Evolutionary conservation across 2,113 vertebrate species (phyloP), one percentile per base, ranked within the genome.

Genomic region (Octodon degus): DNA sequence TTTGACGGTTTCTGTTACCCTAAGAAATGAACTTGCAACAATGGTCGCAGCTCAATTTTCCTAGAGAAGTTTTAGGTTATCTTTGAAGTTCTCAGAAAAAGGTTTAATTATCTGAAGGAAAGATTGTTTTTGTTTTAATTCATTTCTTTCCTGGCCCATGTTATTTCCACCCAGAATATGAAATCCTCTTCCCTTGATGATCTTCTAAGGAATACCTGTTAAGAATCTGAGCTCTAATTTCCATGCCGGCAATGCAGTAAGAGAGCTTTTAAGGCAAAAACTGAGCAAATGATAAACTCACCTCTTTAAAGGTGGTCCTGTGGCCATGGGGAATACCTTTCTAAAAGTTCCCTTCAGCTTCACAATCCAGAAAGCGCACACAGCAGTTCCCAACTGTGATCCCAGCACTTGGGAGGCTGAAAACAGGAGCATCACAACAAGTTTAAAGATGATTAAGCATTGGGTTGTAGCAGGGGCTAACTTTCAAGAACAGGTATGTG

Each of bases 121-220:
- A 81, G 30, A 55, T n/a, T 30, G 50, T 16, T 89, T 97, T 30
- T 76, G 53, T 72, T 95, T 67, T 72, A 84, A 82, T 55, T 40
- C 22, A 65, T 74, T 40, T 89, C 37, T 82, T 86, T 79, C 55
- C 47, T 12, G 25, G 37, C 30, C 60, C 5, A 2, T 24, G 12
- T 72, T 80, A 12, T 53, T 55, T 85, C 47, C 24, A 67, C 77
- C 27, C 37, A 55, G 58, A 94, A 34, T 50, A 40, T 83, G 37
- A 86, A 50, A 14, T 12, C 58, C 82, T 12, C 58, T 77, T 20
- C 53, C 67, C 30, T 34, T 37, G 53, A 34, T 55, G 1, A 16
- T 24, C 32, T 80, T 25, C 34, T n/a, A n/a, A 43, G 24, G 22
- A 74, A 79, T 50, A 60, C 22, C 55, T 77, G 2, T 91, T 50